Base-by-base conservation (phyloP, 1,140 invertebrate species). In the Solenopsis fugax region DNA sequence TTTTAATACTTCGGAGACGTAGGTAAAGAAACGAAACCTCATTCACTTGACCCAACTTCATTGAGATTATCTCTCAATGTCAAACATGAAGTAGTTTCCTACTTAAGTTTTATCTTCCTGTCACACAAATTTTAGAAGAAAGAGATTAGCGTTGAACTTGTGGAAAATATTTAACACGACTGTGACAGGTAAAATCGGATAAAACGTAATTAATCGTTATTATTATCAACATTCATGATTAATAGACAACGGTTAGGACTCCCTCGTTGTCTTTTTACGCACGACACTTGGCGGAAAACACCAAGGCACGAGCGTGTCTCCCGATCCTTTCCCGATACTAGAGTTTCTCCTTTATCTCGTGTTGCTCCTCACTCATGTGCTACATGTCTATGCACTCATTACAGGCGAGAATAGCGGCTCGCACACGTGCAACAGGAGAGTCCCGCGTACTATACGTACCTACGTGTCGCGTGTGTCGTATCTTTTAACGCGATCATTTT, bases 381-480 rank as follows among this genome's bases (percentile, higher is more conserved):
- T 75, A 73, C 80, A 75, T 84, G 80, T 62, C 71, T 48, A 73
- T 69, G 69, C 69, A 75, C 69, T 73, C 80, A 48, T 85, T 80
- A 69, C 21, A 86, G 29, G 75, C 77, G 41, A 69, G 64, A 86
- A 81, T 60, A 82, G 54, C 5, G 37, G 48, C 34, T 77, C 18
- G 60, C 60, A 29, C 48, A 21, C 4, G 58, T 65, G 58, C 60
- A 60, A 73, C 71, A 75, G 48, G 69, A 84, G 75, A 84, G 67
- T 81, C n/a, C 18, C 29, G 41, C 64, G 64, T 41, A 37, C 0
- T 45, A 24, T 62, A 34, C 3, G n/a, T 34, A 29, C 3, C 37
- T 29, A 58, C 67, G 41, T 67, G 18, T 10, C 45, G 76, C 45
- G 29, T 37, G 34, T 65, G 41, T 34, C 13, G 10, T 72, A 48